Evolutionary conservation across 2,113 vertebrate genomes (phyloP).

Genomic region (Oenanthe melanoleuca): DNA sequence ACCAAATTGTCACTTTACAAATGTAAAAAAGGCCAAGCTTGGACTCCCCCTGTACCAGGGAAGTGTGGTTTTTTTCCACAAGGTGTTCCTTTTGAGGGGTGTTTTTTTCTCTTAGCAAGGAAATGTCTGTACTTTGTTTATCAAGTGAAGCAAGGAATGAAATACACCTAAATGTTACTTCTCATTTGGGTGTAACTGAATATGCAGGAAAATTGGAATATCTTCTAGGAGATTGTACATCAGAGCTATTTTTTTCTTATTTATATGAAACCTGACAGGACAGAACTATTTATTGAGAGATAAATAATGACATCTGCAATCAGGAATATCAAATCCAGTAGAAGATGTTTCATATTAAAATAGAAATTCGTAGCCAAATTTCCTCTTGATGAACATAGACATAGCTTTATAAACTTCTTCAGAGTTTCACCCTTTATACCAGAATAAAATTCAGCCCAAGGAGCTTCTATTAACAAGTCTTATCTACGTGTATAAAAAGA

Average conservation of each 20-base stretch:
- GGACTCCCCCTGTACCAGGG: background rate
- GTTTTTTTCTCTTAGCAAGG: background rate
- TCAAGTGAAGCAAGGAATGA: background rate
- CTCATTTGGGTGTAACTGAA: background rate
- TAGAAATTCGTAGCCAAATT: slow-evolving; percentile 19
- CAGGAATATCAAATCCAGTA: background rate
- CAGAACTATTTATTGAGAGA: slow-evolving; percentile 3
- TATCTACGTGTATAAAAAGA: background rate
- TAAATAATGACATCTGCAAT: slow-evolving; percentile 59
- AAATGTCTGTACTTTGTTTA: background rate
- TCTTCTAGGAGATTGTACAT: background rate
- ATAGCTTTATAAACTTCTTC: slow-evolving; percentile 29
- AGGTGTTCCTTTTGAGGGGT: background rate
- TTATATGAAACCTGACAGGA: background rate
- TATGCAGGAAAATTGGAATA: background rate
- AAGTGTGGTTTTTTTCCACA: background rate
- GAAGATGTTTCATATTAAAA: slow-evolving; percentile 60
- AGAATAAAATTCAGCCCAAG: background rate
- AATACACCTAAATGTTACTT: background rate
- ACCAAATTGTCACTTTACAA: background rate
- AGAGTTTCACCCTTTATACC: background rate
- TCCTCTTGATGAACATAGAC: background rate
- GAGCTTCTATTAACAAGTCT: background rate
- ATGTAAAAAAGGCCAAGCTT: background rate
- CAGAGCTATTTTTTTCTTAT: background rate